Conservation (phyloP, 2,888 invertebrate genomes). For the Zaprionus obscuricornis region DNA sequence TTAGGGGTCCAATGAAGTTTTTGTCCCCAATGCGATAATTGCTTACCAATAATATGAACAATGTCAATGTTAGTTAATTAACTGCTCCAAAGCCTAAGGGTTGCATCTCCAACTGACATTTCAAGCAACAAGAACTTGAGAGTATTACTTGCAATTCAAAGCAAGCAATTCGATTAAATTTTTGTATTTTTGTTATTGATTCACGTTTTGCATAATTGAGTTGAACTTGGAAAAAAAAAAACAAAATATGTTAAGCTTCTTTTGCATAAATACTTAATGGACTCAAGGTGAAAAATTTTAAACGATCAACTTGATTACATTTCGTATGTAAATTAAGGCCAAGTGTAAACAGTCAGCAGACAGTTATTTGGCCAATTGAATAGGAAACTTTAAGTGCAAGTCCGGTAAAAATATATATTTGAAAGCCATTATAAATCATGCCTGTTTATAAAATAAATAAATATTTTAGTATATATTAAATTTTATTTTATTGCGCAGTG, state of each 20-base stretch:
- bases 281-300: slow-evolving; percentile 63
- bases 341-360: neutral
- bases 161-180: slow-evolving; percentile 34
- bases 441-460: too few species aligned
- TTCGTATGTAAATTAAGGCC: slow-evolving; percentile 38
- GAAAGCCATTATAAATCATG: too few species aligned
- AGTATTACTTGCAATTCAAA: too few species aligned
- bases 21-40: slow-evolving; percentile 51
- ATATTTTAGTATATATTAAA: too few species aligned
- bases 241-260: slow-evolving; percentile 53
- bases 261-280: slow-evolving; percentile 64
- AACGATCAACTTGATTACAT: slow-evolving; percentile 9
- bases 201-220: slow-evolving; percentile 62
- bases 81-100: slow-evolving; percentile 26
- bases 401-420: too few species aligned
- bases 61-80: slow-evolving; percentile 42
- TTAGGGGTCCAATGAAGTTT: slow-evolving; percentile 31
- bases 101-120: too few species aligned
- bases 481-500: too few species aligned
- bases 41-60: slow-evolving; percentile 32
- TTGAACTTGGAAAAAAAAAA: too few species aligned
- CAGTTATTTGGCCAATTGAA: too few species aligned
- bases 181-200: slow-evolving; percentile 37
- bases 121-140: too few species aligned
- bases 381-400: too few species aligned